phyloP scores from a whole-genome alignment of 2,113 vertebrate genomes.

The Tursiops truncatus region DNA sequence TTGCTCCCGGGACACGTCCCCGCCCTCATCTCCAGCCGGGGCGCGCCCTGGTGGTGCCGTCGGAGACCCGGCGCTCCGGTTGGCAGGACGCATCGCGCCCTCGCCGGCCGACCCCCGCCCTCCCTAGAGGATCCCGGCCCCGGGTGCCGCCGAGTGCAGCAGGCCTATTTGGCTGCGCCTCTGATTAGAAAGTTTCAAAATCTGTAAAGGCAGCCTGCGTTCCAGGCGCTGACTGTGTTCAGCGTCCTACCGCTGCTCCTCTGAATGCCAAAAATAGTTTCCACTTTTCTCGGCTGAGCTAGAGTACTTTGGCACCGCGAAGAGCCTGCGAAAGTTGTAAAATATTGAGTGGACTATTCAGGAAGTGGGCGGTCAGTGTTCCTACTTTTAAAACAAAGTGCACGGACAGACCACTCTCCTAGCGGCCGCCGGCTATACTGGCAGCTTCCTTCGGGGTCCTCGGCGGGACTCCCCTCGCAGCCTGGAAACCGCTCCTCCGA shows the following conservation, averaged over 20 bases:
- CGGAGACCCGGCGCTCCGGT: too few relatives aligned
- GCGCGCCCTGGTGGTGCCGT: neutral
- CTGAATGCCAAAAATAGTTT: constrained; percentile 67
- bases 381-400: constrained; percentile 72
- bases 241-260: constrained; percentile 38
- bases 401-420: constrained; percentile 64
- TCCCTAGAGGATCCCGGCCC: neutral
- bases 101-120: neutral
- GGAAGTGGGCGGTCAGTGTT: constrained; percentile 79
- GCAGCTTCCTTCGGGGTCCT: neutral
- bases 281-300: constrained; percentile 25
- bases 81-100: rapidly evolving
- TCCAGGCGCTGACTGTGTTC: constrained; percentile 66
- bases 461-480: rapidly evolving
- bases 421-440: neutral
- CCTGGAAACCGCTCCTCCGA: rapidly evolving
- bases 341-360: constrained; percentile 73
- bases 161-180: constrained; percentile 47
- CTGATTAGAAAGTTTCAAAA: constrained; percentile 61
- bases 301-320: constrained; percentile 62
- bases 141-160: constrained; percentile 15
- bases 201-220: constrained; percentile 49
- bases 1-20: neutral
- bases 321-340: constrained; percentile 76
- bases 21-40: neutral